Evolutionary conservation across 2,797 vertebrate species (phyloP).

Genomic region (Acanthopagrus latus): DNA sequence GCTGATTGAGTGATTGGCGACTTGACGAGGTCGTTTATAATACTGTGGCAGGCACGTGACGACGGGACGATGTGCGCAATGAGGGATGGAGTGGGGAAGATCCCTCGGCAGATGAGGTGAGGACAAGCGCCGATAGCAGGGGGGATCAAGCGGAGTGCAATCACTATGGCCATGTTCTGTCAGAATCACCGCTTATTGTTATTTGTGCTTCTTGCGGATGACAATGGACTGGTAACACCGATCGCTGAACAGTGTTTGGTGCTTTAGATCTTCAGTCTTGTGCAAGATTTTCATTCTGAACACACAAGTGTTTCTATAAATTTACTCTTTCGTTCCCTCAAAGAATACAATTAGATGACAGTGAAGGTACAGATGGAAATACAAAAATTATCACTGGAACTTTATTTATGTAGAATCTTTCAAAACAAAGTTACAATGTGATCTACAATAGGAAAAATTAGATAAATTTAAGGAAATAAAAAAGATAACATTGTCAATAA

Average conservation of each 20-base stretch:
- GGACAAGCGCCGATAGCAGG: constrained; percentile 11
- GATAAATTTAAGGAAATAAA: too few species aligned
- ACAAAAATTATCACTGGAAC: too few species aligned
- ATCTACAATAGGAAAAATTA: too few species aligned
- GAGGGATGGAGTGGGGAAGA: constrained; percentile 18
- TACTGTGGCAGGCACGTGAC: not conserved
- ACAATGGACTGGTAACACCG: constrained; percentile 1
- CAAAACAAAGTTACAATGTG: too few species aligned
- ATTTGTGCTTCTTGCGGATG: not conserved
- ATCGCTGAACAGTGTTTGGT: not conserved
- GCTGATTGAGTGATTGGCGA: constrained; percentile 17
- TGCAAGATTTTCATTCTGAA: not conserved
- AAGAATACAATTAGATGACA: not conserved
- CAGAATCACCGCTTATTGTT: constrained; percentile 8
- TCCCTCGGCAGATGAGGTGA: constrained; percentile 20
- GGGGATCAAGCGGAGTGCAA: constrained; percentile 20
- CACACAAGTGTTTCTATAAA: not conserved
- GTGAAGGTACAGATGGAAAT: constrained; percentile 14
- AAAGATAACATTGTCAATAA: too few species aligned
- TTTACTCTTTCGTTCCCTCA: not conserved
- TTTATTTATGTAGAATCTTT: too few species aligned
- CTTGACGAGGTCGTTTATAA: constrained; percentile 16
- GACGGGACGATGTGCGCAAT: constrained; percentile 22
- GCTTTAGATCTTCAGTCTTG: not conserved
- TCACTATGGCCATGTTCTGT: constrained; percentile 6